Evolutionary conservation across 1,140 invertebrate genomes (phyloP).

Genomic region (Galendromus occidentalis): DNA sequence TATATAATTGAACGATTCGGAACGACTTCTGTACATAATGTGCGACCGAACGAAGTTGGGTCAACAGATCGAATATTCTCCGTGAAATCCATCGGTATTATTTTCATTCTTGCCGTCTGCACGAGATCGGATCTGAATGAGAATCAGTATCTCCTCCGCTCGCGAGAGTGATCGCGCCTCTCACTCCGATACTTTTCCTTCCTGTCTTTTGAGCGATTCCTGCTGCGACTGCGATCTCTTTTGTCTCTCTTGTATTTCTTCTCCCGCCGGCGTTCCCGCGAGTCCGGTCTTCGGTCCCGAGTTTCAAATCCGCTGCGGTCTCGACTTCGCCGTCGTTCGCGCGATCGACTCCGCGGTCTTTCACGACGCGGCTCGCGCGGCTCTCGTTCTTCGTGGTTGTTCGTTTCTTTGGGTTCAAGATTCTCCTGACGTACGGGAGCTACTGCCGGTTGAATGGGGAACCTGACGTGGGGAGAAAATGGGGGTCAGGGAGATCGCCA

Average conservation of each 20-base stretch:
- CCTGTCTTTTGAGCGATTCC: not conserved
- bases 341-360: not conserved
- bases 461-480: not conserved
- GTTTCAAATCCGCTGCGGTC: not conserved
- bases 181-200: not conserved
- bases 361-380: not conserved
- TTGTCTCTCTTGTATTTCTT: not conserved
- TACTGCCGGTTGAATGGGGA: not conserved
- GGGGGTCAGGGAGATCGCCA: not conserved
- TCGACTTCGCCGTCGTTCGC: not conserved
- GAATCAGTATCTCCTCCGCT: not conserved
- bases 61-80: too few relatives aligned
- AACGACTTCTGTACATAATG: too few relatives aligned
- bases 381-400: not conserved
- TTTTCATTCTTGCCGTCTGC: too few relatives aligned
- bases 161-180: not conserved
- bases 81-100: too few relatives aligned
- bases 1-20: too few relatives aligned
- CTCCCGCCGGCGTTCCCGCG: not conserved
- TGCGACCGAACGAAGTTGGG: too few relatives aligned
- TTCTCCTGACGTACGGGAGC: not conserved
- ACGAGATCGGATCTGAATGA: too few relatives aligned
- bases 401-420: not conserved
- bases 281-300: not conserved
- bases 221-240: slow-evolving; percentile 2